These are phyloP conservation scores for Protosalanx chinensis DNA, from an alignment of 2,797 vertebrate species.

Conservation along the genomic window DNA sequence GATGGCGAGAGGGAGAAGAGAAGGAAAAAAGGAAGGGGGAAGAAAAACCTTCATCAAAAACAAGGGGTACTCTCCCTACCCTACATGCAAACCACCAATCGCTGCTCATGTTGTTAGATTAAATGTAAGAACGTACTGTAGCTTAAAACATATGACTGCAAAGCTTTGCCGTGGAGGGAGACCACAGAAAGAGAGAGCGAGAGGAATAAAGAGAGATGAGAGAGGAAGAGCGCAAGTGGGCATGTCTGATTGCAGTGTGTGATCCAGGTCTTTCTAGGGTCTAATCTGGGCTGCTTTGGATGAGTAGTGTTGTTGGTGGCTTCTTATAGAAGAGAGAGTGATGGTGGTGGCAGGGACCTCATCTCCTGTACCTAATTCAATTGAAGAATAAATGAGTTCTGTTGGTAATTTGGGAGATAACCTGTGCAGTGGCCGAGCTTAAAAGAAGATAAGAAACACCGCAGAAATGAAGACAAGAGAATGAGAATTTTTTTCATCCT, in stretches of 20 bases:
- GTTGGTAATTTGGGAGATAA: constrained; percentile 78
- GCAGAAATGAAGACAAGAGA: constrained; percentile 71
- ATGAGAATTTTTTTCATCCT: constrained; percentile 70
- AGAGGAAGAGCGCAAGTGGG: not conserved
- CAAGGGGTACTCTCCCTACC: not conserved
- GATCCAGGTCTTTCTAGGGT: constrained; percentile 56
- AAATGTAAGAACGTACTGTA: no score
- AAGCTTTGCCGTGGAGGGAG: not conserved
- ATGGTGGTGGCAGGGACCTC: constrained; percentile 45
- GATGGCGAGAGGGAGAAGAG: constrained; percentile 62
- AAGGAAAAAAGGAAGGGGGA: not conserved
- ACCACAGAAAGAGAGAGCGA: not conserved
- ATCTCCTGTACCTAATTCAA: constrained; percentile 71
- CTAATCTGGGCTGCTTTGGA: constrained; percentile 56
- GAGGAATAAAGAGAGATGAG: not conserved
- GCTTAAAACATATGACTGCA: not conserved
- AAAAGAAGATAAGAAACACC: constrained; percentile 68
- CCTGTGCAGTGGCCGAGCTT: constrained; percentile 65
- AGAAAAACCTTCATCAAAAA: not conserved
- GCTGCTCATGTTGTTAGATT: no score
- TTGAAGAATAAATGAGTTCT: constrained; percentile 79
- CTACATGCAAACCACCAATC: not conserved
- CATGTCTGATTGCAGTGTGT: constrained; percentile 43
- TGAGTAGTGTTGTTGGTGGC: constrained; percentile 38
- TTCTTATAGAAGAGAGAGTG: constrained; percentile 57